A percentile compares a stretch with the other conserved stretches of the same genome.
Evolutionary conservation across 2,113 vertebrate genomes (phyloP).

Genomic region (Gulo gulo): DNA sequence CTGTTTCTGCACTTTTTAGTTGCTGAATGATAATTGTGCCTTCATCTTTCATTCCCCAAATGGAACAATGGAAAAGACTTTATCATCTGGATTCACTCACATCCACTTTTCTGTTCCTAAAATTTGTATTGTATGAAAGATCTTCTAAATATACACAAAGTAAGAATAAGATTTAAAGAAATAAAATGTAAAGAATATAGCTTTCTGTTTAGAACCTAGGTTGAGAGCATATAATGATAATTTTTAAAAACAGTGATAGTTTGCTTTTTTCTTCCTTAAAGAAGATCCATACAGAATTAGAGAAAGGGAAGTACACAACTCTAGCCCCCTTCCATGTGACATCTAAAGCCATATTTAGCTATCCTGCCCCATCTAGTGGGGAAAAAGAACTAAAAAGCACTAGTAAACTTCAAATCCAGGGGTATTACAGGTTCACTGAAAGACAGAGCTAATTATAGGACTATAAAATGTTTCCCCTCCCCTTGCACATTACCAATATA

Average conservation of each 20-base stretch:
- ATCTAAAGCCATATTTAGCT: background rate
- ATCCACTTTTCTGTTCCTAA: background rate
- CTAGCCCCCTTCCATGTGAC: background rate
- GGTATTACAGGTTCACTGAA: background rate
- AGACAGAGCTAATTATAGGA: background rate
- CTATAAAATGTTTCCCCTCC: background rate
- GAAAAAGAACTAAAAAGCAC: background rate
- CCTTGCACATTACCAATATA: background rate
- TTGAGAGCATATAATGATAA: background rate
- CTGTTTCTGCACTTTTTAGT: background rate
- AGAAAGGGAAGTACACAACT: background rate
- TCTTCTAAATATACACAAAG: background rate
- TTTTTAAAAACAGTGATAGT: background rate
- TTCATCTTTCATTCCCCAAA: background rate
- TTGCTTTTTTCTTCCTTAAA: background rate
- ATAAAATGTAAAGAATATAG: background rate
- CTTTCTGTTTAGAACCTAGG: background rate
- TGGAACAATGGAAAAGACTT: background rate
- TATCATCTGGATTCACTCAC: background rate
- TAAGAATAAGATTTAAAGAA: background rate
- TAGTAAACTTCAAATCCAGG: background rate
- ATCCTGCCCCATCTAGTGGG: background rate
- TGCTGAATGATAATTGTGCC: background rate
- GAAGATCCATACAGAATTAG: background rate
- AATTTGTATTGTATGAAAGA: background rate